Evolutionary conservation across 2,797 vertebrate species (phyloP).

Genomic region (Setipinna tenuifilis): DNA sequence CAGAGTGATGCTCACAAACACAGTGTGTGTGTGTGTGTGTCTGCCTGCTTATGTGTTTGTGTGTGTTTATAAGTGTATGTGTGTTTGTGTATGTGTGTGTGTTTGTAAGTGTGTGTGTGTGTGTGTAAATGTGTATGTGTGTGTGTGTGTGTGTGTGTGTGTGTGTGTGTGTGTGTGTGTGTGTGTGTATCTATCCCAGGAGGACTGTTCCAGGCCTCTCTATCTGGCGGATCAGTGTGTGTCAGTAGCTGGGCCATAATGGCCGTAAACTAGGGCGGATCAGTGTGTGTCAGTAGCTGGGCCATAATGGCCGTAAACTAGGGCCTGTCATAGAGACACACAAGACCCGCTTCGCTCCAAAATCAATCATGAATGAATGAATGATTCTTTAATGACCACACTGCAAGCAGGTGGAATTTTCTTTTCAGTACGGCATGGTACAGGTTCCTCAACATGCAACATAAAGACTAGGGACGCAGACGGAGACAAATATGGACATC

Average conservation of each 20-base stretch:
- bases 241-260: constrained; percentile 48
- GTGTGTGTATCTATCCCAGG: neutral
- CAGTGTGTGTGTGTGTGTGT: neutral
- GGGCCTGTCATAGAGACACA: constrained; percentile 31
- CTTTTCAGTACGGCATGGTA: no score
- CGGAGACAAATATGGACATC: no score
- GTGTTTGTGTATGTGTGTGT: neutral
- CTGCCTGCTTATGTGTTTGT: neutral
- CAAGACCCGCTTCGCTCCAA: constrained; percentile 34
- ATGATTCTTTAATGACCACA: no score
- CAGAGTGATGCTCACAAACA: no score
- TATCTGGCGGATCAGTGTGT: constrained; percentile 23
- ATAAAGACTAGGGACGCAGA: no score
- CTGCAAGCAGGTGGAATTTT: no score
- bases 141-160: no score
- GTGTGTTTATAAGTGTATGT: neutral
- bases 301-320: constrained; percentile 48
- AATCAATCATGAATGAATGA: no score
- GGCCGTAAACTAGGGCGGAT: constrained; percentile 37
- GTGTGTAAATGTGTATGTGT: no score
- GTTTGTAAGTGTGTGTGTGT: neutral
- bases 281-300: constrained; percentile 44
- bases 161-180: no score
- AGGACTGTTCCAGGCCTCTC: constrained; percentile 19
- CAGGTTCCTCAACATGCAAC: no score